Conservation (phyloP, 2,113 vertebrate genomes). For the Pholis gunnellus region DNA sequence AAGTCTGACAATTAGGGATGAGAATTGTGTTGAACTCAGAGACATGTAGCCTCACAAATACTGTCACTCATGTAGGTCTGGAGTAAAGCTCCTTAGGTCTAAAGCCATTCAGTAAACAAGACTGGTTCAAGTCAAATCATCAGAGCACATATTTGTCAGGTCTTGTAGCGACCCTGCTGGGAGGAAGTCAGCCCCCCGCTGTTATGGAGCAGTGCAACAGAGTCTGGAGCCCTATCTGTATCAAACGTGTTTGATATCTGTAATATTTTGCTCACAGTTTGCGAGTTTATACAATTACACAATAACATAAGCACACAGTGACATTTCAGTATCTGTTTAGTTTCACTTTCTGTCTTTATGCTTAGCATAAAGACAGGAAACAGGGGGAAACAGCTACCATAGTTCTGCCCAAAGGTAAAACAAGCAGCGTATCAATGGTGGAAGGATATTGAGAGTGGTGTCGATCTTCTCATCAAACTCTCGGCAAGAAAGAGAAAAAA, state of each 20-base stretch:
- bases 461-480: background rate
- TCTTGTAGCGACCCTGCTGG: background rate
- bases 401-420: background rate
- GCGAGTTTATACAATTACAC: background rate
- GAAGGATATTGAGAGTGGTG: background rate
- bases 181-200: background rate
- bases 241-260: background rate
- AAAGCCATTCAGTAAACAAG: constrained; percentile 2
- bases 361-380: background rate
- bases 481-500: background rate
- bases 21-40: background rate
- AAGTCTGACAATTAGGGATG: background rate
- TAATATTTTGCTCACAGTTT: background rate
- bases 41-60: background rate
- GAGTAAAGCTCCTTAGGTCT: background rate
- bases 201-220: background rate
- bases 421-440: background rate
- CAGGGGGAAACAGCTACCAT: background rate
- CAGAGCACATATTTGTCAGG: constrained; percentile 7
- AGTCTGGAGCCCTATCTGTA: background rate
- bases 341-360: background rate
- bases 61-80: background rate
- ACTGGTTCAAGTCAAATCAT: background rate
- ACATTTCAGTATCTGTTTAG: background rate
- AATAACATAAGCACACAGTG: background rate